These are phyloP conservation scores for Paragorgia papillata DNA, from an alignment of 92 coral and sea anemone species.

Conservation along the genomic window DNA sequence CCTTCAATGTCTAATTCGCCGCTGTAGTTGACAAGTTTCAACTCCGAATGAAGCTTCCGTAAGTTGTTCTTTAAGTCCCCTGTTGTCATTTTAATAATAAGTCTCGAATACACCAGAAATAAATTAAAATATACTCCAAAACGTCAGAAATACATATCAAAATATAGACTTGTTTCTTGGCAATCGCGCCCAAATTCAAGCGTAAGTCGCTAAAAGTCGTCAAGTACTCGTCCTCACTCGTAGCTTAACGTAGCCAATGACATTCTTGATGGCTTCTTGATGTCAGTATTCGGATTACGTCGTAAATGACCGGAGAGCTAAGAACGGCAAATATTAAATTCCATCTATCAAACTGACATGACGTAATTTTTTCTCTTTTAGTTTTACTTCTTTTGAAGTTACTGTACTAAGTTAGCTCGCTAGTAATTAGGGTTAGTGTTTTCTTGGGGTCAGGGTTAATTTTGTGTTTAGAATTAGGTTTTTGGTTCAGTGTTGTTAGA, in stretches of 20 bases:
- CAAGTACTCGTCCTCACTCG: background rate
- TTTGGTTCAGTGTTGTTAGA: too few species aligned
- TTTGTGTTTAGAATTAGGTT: too few species aligned
- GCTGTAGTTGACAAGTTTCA: slow-evolving; percentile 71
- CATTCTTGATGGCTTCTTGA: too few species aligned
- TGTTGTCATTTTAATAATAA: slow-evolving; percentile 67
- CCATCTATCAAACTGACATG: too few species aligned
- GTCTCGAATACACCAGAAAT: background rate
- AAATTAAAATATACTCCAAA: background rate
- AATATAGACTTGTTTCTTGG: too few species aligned
- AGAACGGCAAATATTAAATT: too few species aligned
- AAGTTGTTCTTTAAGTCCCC: slow-evolving; percentile 95
- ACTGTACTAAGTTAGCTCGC: too few species aligned
- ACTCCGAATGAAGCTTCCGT: slow-evolving; percentile 88
- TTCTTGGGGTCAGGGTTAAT: too few species aligned
- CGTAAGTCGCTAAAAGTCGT: background rate
- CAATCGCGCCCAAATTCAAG: background rate
- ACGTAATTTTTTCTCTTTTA: too few species aligned
- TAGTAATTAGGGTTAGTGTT: too few species aligned
- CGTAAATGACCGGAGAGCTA: background rate
- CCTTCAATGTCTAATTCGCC: slow-evolving; percentile 67
- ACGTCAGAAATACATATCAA: too few species aligned
- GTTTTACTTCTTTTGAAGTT: too few species aligned
- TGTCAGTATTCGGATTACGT: background rate
- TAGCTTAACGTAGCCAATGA: background rate